Conservation (phyloP, 2,797 vertebrate species). For the Loriculus beryllinus region DNA sequence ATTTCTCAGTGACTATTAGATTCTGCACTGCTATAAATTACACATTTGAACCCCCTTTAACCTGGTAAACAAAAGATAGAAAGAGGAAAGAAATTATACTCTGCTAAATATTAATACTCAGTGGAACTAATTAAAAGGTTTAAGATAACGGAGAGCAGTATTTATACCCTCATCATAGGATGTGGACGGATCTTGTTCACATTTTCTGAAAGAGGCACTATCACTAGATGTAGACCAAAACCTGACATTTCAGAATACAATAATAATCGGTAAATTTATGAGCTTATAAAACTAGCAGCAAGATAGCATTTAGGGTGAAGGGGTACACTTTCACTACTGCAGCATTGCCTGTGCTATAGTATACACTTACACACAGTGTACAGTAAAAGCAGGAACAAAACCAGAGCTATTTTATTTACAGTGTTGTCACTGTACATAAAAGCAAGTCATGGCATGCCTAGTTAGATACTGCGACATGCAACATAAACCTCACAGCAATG, state of each 20-base stretch:
- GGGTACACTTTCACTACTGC: neutral
- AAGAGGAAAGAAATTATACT: neutral
- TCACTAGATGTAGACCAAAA: neutral
- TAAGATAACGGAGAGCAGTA: neutral
- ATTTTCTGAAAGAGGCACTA: neutral
- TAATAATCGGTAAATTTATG: neutral
- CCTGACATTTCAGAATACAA: neutral
- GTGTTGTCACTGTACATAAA: neutral
- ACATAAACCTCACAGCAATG: neutral
- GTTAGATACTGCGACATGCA: neutral
- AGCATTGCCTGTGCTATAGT: neutral
- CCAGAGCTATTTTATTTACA: neutral
- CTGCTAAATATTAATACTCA: neutral
- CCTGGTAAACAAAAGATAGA: neutral
- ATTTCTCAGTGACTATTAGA: neutral
- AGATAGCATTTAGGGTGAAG: neutral
- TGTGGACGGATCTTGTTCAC: neutral
- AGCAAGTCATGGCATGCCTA: neutral
- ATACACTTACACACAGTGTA: accelerated
- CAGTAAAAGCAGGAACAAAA: neutral
- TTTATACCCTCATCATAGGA: neutral
- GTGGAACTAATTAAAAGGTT: neutral
- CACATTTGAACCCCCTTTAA: neutral
- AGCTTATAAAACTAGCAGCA: neutral
- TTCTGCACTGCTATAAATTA: neutral